Conservation (phyloP, 2,113 vertebrate species). For the Lepus timidus region DNA sequence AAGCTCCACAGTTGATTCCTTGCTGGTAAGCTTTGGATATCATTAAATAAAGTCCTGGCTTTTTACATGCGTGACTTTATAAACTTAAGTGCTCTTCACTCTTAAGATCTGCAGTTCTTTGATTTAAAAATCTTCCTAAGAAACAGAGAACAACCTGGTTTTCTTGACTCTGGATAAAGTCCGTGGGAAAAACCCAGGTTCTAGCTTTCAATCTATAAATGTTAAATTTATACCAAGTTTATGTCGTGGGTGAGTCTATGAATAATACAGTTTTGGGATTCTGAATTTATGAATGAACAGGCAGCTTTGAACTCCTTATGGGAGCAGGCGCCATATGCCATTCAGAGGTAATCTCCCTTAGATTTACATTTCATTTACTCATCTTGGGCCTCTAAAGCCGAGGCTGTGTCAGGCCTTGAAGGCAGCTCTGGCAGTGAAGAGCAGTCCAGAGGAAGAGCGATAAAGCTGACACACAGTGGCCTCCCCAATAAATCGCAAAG, state of each 20-base stretch:
- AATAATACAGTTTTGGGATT: conserved; percentile 45
- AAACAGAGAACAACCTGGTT: not conserved
- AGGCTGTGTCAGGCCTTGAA: conserved; percentile 60
- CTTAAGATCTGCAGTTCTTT: not conserved
- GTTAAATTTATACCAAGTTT: conserved; percentile 58
- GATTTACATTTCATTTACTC: conserved; percentile 70
- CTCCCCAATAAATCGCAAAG: not conserved
- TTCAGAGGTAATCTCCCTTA: conserved; percentile 60
- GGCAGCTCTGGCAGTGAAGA: not conserved
- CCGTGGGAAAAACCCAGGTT: not conserved
- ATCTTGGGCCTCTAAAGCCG: not conserved
- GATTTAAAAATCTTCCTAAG: conserved; percentile 18
- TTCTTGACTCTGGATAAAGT: conserved; percentile 12
- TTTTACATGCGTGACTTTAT: conserved; percentile 12
- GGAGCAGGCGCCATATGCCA: conserved; percentile 7
- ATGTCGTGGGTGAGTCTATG: not conserved
- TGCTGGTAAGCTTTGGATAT: not conserved
- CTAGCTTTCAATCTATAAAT: not conserved
- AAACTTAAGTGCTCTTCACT: conserved; percentile 40
- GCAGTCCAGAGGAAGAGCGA: not conserved
- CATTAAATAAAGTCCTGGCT: conserved; percentile 42
- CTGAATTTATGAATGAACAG: conserved; percentile 76
- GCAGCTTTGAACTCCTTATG: conserved; percentile 37
- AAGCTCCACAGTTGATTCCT: conserved; percentile 16
- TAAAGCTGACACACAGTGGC: not conserved